A percentile compares a stretch with the other conserved stretches of the same genome.
Conservation (phyloP, 2,888 invertebrate species). For the Cryptus viduatorius region DNA sequence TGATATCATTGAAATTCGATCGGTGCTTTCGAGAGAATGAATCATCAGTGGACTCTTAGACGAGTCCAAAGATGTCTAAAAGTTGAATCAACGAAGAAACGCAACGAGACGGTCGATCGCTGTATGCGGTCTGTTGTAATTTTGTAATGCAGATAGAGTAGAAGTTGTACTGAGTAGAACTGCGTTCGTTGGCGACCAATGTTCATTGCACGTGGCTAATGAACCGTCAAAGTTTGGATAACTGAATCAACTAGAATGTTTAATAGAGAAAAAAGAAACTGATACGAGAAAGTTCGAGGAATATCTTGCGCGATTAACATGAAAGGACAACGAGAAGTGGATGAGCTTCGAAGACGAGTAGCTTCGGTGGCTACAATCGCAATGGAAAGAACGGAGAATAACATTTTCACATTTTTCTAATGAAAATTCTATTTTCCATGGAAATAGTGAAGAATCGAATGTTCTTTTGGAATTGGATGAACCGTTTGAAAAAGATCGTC, state of each 20-base stretch:
- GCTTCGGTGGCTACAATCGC: not conserved
- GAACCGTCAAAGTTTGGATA: constrained; percentile 59
- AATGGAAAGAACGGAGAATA: not conserved
- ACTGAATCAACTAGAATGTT: constrained; percentile 40
- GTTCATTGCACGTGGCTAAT: constrained; percentile 46
- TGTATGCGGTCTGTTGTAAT: constrained; percentile 2
- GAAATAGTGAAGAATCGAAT: no score
- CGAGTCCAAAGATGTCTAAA: not conserved
- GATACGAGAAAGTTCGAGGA: constrained; percentile 15
- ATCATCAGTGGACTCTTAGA: constrained; percentile 18
- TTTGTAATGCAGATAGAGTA: not conserved
- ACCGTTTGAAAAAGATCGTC: no score
- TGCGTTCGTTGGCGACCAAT: not conserved
- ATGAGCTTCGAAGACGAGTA: not conserved
- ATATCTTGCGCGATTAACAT: constrained; percentile 7
- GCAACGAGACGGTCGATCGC: not conserved
- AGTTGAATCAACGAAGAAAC: not conserved
- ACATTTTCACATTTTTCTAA: not conserved
- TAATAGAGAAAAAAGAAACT: not conserved
- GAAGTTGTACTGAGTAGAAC: constrained; percentile 30
- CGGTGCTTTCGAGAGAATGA: constrained; percentile 17
- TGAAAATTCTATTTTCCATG: no score
- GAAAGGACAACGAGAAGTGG: not conserved
- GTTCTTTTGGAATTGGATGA: no score
- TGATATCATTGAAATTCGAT: constrained; percentile 27